phyloP scores from a whole-genome alignment of 2,888 invertebrate genomes.

The Zygaena filipendulae region DNA sequence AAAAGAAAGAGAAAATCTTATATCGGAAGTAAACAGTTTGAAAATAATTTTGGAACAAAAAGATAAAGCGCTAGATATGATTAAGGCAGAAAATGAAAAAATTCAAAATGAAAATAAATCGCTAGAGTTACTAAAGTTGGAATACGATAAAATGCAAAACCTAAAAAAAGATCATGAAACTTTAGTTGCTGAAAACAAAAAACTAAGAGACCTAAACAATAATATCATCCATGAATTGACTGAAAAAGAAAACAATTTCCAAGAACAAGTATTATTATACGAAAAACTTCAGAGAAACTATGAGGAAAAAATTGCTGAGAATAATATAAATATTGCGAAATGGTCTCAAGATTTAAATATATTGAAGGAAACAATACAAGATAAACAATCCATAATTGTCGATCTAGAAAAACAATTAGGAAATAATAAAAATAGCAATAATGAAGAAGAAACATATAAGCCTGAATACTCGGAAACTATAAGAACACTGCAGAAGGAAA shows the following conservation, averaged over 20 bases:
- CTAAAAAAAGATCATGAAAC: no score
- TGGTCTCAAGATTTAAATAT: constrained; percentile 29
- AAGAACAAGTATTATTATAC: constrained; percentile 21
- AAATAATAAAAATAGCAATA: constrained; percentile 11
- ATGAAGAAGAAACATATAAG: constrained; percentile 22
- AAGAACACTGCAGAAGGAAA: constrained; percentile 25
- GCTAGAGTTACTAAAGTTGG: no score
- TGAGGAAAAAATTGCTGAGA: constrained; percentile 30
- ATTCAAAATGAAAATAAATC: constrained; percentile 24
- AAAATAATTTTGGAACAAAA: constrained; percentile 27
- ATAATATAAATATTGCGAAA: constrained; percentile 24
- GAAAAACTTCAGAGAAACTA: constrained; percentile 29
- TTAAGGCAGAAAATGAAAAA: constrained; percentile 22
- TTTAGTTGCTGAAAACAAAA: no score
- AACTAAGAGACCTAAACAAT: no score
- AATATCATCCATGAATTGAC: constrained; percentile 21
- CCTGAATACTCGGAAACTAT: constrained; percentile 24
- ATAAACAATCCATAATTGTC: constrained; percentile 27
- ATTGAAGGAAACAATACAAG: constrained; percentile 24
- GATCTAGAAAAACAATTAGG: constrained; percentile 20
- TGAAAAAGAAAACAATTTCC: constrained; percentile 25
- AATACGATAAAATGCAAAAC: no score
- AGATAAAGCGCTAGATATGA: constrained; percentile 23
- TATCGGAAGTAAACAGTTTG: constrained; percentile 24
- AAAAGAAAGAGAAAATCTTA: constrained; percentile 22